phyloP scores from a whole-genome alignment of 2,797 vertebrate genomes.

The Threskiornis aethiopicus region DNA sequence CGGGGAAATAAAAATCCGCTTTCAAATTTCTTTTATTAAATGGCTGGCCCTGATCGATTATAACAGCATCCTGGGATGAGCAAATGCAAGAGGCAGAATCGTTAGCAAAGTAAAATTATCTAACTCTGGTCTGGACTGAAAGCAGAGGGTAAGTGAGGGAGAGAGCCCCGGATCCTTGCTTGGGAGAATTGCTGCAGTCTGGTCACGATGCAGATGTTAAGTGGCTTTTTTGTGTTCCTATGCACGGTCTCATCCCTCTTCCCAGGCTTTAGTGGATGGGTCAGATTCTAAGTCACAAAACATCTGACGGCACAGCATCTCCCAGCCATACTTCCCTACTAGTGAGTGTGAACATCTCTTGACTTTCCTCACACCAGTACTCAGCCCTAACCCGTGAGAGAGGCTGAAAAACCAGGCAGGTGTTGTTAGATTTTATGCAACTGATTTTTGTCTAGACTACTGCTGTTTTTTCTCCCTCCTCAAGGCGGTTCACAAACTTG shows the following conservation, averaged over 20 bases:
- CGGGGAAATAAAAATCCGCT: not conserved
- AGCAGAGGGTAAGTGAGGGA: not conserved
- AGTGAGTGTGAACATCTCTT: not conserved
- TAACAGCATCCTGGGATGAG: not conserved
- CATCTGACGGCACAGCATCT: not conserved
- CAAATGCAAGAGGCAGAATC: not conserved
- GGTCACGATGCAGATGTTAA: not conserved
- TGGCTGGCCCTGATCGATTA: not conserved
- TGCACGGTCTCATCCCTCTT: not conserved
- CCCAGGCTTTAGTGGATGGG: not conserved
- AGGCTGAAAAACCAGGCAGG: not conserved
- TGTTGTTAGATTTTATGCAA: slow-evolving; percentile 24
- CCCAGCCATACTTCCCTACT: not conserved
- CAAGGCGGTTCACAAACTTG: not conserved
- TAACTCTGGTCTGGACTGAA: not conserved
- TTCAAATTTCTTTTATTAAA: not conserved
- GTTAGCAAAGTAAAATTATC: not conserved
- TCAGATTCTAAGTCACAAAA: not conserved
- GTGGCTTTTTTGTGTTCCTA: not conserved
- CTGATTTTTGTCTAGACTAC: slow-evolving; percentile 10
- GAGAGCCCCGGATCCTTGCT: not conserved
- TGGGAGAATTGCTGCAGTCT: not conserved
- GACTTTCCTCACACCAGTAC: not conserved
- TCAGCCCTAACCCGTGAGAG: not conserved
- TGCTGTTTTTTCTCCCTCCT: not conserved